phyloP scores from a whole-genome alignment of 2,797 vertebrate genomes.

The Furcifer pardalis region DNA sequence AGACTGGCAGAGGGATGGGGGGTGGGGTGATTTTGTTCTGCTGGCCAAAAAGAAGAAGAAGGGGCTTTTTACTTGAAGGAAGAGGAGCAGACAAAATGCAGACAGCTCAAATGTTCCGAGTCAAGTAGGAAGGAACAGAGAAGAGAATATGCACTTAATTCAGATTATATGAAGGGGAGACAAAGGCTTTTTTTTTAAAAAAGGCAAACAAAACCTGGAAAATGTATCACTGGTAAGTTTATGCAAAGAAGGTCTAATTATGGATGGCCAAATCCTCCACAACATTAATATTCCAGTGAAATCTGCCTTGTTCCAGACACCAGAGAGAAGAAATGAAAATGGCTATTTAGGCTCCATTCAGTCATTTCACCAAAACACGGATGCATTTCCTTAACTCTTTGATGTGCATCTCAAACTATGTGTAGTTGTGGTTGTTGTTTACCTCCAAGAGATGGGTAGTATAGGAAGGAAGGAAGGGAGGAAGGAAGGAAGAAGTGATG shows the following conservation, averaged over 20 bases:
- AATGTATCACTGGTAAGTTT: slow-evolving; percentile 67
- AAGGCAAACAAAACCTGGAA: slow-evolving; percentile 37
- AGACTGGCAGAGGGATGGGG: slow-evolving; percentile 54
- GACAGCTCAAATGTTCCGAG: slow-evolving; percentile 57
- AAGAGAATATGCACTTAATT: slow-evolving; percentile 18
- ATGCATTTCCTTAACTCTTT: neutral
- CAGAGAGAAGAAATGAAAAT: slow-evolving; percentile 70
- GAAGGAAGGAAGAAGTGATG: no score
- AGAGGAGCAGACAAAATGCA: slow-evolving; percentile 62
- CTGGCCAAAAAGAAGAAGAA: slow-evolving; percentile 57
- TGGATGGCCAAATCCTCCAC: slow-evolving; percentile 70
- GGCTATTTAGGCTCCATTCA: slow-evolving; percentile 66
- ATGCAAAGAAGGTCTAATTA: slow-evolving; percentile 73
- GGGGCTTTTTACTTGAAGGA: slow-evolving; percentile 59
- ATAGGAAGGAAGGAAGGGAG: no score
- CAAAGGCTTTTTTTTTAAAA: slow-evolving; percentile 34
- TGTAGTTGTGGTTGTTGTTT: no score
- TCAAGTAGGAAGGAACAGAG: slow-evolving; percentile 28
- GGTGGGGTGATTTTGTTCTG: slow-evolving; percentile 42
- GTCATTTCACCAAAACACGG: neutral
- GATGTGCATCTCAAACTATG: no score
- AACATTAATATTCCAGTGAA: slow-evolving; percentile 74
- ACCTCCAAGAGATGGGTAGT: no score
- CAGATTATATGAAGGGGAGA: slow-evolving; percentile 52
- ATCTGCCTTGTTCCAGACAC: slow-evolving; percentile 71